phyloP scores from a whole-genome alignment of 2,888 invertebrate genomes.

The Nymphalis c-album region DNA sequence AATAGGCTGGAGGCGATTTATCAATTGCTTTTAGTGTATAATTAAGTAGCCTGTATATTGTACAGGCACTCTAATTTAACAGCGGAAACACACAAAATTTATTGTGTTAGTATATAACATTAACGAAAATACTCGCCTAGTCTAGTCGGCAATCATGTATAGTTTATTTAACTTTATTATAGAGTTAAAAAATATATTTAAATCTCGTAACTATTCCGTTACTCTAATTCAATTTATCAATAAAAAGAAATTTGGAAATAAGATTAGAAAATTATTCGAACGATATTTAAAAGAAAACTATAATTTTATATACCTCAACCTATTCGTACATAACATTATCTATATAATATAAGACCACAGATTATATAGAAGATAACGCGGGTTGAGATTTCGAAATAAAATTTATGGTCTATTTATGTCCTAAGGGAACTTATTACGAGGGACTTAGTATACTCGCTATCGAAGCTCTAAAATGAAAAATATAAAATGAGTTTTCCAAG shows the following conservation, averaged over 20 bases:
- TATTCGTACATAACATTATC: neutral
- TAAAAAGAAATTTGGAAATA: no score
- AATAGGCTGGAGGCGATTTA: neutral
- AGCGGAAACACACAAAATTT: neutral
- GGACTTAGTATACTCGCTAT: slow-evolving; percentile 36
- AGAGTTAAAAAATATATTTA: no score
- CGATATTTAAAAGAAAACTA: no score
- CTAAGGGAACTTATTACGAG: slow-evolving; percentile 65
- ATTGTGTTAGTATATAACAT: no score
- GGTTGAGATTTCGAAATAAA: slow-evolving; percentile 57
- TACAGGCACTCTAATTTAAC: neutral
- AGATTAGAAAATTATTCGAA: no score
- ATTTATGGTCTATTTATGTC: slow-evolving; percentile 70
- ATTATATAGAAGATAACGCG: slow-evolving; percentile 46
- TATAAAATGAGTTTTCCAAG: slow-evolving; percentile 17
- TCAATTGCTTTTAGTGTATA: no score
- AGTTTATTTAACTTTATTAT: no score
- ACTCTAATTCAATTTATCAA: no score
- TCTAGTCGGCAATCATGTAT: no score
- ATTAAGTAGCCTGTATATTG: neutral
- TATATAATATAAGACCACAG: slow-evolving; percentile 27
- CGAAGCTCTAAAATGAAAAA: slow-evolving; percentile 37
- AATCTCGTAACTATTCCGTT: no score
- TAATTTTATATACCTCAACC: no score
- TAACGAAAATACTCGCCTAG: no score